phyloP scores from a whole-genome alignment of 37 sponge, comb jelly and placozoan species.

The Oscarella lobularis region DNA sequence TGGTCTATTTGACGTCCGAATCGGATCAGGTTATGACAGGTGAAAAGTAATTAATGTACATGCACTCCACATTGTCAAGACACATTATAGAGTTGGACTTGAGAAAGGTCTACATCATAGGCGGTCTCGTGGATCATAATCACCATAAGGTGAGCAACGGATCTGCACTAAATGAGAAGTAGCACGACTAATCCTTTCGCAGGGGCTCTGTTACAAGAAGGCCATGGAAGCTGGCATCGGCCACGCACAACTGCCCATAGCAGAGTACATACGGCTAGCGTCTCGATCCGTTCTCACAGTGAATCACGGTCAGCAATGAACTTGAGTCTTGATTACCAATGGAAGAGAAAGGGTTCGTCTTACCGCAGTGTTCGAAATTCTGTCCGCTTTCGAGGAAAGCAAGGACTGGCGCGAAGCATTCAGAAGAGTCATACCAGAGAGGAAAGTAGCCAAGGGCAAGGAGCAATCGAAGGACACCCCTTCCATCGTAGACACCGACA shows the following conservation, averaged over 20 bases:
- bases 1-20: slow-evolving; percentile 65
- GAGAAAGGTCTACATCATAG: slow-evolving; percentile 64
- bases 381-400: slow-evolving; percentile 27
- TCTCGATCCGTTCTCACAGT: slow-evolving; percentile 58
- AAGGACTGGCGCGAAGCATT: slow-evolving; percentile 55
- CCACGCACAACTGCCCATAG: slow-evolving; percentile 69
- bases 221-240: slow-evolving; percentile 42
- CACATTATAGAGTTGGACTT: slow-evolving; percentile 41
- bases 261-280: slow-evolving; percentile 35
- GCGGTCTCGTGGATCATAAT: slow-evolving; percentile 88
- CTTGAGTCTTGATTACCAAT: background rate
- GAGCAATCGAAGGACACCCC: too few species aligned
- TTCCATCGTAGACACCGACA: too few species aligned
- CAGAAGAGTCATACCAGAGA: slow-evolving; percentile 29
- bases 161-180: background rate
- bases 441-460: slow-evolving; percentile 26
- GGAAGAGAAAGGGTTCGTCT: background rate
- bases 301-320: slow-evolving; percentile 72
- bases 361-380: slow-evolving; percentile 64
- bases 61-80: background rate
- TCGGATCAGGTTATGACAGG: slow-evolving; percentile 58
- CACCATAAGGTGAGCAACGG: slow-evolving; percentile 58
- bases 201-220: slow-evolving; percentile 56
- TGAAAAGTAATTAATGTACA: background rate
- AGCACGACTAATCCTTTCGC: background rate